Evolutionary conservation across 2,113 vertebrate genomes (phyloP).

Genomic region (Oreotrochilus melanogaster): DNA sequence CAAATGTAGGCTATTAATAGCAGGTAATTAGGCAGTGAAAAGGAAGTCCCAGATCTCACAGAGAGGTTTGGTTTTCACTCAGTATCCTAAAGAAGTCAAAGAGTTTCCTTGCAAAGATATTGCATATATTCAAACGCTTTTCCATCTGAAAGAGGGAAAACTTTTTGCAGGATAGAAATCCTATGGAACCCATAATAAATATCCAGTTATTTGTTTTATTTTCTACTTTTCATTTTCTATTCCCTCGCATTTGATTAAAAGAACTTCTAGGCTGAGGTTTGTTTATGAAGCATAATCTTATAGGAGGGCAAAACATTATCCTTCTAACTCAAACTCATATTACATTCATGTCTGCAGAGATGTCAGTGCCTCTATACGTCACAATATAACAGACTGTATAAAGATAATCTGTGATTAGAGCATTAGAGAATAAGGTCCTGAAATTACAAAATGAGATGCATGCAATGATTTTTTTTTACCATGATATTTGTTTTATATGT

Average conservation of each 20-base stretch:
- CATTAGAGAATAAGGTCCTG: neutral
- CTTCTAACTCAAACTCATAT: neutral
- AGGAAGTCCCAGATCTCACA: conserved; percentile 45
- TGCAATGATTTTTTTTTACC: neutral
- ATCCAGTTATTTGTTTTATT: neutral
- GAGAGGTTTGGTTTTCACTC: neutral
- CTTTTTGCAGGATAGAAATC: neutral
- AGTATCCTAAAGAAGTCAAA: neutral
- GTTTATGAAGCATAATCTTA: neutral
- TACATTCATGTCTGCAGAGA: neutral
- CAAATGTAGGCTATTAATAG: neutral
- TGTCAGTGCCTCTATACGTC: neutral
- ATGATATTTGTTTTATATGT: neutral
- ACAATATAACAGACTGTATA: neutral
- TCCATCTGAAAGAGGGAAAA: neutral
- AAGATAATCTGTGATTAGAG: neutral
- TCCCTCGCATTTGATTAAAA: neutral
- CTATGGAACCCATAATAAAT: neutral
- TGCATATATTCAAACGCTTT: neutral
- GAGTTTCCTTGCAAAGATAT: neutral
- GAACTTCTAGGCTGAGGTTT: neutral
- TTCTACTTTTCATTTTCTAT: neutral
- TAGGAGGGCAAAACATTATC: neutral
- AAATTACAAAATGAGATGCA: neutral
- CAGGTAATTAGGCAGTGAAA: neutral